A percentile compares a stretch with the other conserved stretches of the same genome.
phyloP scores from a whole-genome alignment of 2,113 vertebrate genomes.

The Clarias magur region DNA sequence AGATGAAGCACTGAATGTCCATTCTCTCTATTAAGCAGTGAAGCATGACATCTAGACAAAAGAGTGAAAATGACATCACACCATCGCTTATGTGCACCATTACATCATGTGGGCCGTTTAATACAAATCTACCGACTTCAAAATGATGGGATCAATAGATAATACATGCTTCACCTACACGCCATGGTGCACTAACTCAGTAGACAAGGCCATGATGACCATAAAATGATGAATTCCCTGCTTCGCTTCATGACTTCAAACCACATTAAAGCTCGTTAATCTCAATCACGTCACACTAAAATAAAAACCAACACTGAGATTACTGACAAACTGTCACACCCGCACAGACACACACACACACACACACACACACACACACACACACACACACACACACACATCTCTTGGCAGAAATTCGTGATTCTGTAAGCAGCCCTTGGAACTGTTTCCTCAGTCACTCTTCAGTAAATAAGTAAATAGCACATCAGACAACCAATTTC shows the following conservation, averaged over 20 bases:
- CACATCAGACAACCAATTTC: constrained; percentile 31
- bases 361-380: background rate
- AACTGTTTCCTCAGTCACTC: constrained; percentile 22
- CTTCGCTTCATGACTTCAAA: background rate
- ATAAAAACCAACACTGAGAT: constrained; percentile 6
- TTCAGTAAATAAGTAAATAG: constrained; percentile 39
- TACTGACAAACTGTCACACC: constrained; percentile 17
- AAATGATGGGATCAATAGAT: constrained; percentile 29
- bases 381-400: background rate
- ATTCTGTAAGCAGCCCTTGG: background rate
- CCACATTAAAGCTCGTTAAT: constrained; percentile 34
- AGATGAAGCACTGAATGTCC: constrained; percentile 35
- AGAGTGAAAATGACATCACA: constrained; percentile 30
- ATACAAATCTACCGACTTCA: constrained; percentile 5
- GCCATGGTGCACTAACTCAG: background rate
- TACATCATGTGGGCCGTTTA: constrained; percentile 31
- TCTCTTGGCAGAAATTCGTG: constrained; percentile 12
- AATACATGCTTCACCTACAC: constrained; percentile 21
- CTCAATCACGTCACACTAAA: constrained; percentile 1
- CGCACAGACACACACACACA: background rate
- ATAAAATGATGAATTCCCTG: constrained; percentile 13
- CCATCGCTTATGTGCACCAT: constrained; percentile 29
- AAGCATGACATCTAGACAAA: constrained; percentile 25
- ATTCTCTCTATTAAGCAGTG: constrained; percentile 20
- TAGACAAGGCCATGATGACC: background rate